phyloP scores from a whole-genome alignment of 2,113 vertebrate genomes.

The Microtus oregoni region DNA sequence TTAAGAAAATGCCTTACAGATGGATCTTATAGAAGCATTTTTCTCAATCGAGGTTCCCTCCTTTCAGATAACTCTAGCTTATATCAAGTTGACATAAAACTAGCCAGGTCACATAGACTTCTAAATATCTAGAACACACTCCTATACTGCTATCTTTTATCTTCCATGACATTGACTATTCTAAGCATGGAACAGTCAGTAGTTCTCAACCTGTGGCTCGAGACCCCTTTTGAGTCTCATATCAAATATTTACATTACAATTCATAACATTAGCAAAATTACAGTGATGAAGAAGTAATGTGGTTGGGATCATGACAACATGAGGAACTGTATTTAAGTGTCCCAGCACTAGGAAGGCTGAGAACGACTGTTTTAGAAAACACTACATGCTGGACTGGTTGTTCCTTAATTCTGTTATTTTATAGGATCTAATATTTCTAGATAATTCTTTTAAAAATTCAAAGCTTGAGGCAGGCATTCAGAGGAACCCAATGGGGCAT shows the following conservation, averaged over 20 bases:
- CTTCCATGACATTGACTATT: neutral
- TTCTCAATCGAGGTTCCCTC: neutral
- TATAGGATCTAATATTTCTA: neutral
- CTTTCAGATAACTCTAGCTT: neutral
- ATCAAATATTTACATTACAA: neutral
- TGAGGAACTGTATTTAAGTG: neutral
- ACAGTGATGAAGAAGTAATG: neutral
- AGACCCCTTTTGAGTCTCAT: neutral
- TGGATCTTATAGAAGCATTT: neutral
- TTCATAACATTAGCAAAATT: neutral
- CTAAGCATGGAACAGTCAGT: neutral
- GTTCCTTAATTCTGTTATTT: neutral
- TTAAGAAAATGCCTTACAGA: neutral
- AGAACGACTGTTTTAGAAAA: constrained; percentile 6
- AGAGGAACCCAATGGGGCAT: neutral
- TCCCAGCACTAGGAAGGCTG: neutral
- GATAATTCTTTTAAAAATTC: neutral
- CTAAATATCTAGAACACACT: neutral
- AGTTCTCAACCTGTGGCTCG: neutral
- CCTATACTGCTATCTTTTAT: neutral
- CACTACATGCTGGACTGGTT: neutral
- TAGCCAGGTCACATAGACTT: neutral
- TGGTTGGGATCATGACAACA: neutral
- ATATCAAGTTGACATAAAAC: neutral
- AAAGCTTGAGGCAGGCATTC: neutral